Base-by-base conservation (phyloP, 2,113 vertebrate genomes). In the Parotia lawesii region DNA sequence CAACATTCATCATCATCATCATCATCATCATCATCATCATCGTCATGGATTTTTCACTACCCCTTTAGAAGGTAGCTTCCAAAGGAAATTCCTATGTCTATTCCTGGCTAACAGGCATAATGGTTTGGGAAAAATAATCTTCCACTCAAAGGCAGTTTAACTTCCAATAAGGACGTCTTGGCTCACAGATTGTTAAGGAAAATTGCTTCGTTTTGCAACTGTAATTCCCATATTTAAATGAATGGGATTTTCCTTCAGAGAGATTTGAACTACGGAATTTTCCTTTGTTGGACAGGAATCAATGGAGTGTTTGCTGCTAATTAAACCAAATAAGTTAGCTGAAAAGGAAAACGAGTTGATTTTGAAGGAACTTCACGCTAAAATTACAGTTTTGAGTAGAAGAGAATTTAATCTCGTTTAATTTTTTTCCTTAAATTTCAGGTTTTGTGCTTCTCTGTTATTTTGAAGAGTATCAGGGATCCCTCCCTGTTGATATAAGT, bases 201-300 rank as follows among this genome's bases (percentile, higher is more conserved):
- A 96, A 89, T 67, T 50, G 25, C 38, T 82, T 89, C n/a, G 0
- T 82, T 96, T 96, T 94, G 94, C 80, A 88, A 82, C 74, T 29
- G 4, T 82, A 87, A 95, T 94, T 95, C 91, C 89, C 91, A 61
- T 80, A 72, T 85, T 93, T 91, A 93, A 95, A 90, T 84, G 90
- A 95, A 90, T 51, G 61, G 90, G 90, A 93, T 96, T 96, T 97
- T 96, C 94, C 94, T 91, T 96, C 60, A 70, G 69, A 95, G 69
- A 88, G 65, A 56, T 86, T 54, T 79, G 82, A 95, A 80, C 76
- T 88, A 81, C 13, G 91, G 94, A 96, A 96, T 94, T 95, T 95
- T 97, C 84, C 91, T 96, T 94, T 92, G 79, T 89, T 95, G 84
- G 95, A 79, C 48, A 92, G 71, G 69, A 95, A 71, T 84, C 95